Percentiles rank a stretch among this genome's conserved stretches.
Conservation (phyloP, 1,140 invertebrate species). For the Aphidius gifuensis region DNA sequence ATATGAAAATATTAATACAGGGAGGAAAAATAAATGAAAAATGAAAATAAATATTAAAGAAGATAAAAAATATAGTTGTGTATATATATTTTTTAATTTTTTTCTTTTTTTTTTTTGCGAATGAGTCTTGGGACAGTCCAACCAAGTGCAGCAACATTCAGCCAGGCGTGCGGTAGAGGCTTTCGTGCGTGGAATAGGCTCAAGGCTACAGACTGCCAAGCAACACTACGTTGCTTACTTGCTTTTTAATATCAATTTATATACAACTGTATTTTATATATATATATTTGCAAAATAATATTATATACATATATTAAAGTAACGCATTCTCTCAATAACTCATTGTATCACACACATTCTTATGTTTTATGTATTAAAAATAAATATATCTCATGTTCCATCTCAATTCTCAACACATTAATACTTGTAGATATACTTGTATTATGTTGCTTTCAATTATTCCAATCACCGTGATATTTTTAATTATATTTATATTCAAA, state of each 20-base stretch:
- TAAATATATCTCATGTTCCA: no score
- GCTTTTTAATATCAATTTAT: conserved; percentile 29
- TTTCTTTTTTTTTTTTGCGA: conserved; percentile 5
- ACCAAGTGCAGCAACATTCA: conserved; percentile 40
- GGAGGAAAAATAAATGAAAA: no score
- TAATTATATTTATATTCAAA: no score
- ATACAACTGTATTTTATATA: conserved; percentile 2
- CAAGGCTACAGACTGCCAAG: conserved; percentile 49
- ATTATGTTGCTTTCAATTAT: no score
- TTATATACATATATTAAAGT: neutral
- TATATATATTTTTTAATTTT: conserved; percentile 6
- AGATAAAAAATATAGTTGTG: neutral
- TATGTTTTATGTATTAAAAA: no score
- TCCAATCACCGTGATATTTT: no score
- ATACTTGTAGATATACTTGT: no score
- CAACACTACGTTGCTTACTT: conserved; percentile 38
- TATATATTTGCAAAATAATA: neutral
- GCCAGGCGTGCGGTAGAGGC: conserved; percentile 50
- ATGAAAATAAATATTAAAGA: neutral
- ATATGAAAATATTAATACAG: no score
- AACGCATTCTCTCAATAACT: no score
- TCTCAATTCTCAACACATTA: no score
- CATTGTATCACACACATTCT: no score
- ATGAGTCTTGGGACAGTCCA: conserved; percentile 15
- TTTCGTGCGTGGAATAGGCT: conserved; percentile 58